Conservation (phyloP, 2,888 invertebrate species). For the Busseola fusca region DNA sequence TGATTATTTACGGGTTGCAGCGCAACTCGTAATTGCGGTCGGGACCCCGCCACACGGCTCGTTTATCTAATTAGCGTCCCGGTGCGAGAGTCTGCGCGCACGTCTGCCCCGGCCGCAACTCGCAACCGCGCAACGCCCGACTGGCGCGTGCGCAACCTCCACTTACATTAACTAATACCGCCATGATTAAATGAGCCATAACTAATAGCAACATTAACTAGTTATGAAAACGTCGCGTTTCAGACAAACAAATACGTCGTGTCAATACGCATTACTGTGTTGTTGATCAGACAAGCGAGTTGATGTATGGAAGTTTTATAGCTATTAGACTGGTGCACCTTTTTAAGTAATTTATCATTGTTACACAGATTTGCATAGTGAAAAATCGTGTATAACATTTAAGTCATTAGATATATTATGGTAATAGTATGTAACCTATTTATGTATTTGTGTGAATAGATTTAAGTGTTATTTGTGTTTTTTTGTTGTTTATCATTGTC, state of each 20-base stretch:
- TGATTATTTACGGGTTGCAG: conserved; percentile 85
- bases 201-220: conserved; percentile 49
- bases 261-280: conserved; percentile 27
- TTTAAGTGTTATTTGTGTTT: no score
- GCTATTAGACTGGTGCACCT: conserved; percentile 5
- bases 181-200: conserved; percentile 59
- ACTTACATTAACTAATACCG: conserved; percentile 51
- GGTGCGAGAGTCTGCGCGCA: conserved; percentile 71
- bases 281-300: conserved; percentile 12
- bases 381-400: not conserved
- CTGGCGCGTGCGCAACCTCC: conserved; percentile 57
- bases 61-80: conserved; percentile 87
- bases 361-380: not conserved
- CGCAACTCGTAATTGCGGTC: conserved; percentile 86
- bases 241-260: conserved; percentile 42
- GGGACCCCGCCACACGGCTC: conserved; percentile 86
- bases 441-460: no score
- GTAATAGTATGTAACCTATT: no score
- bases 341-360: conserved; percentile 14
- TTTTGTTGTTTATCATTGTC: no score
- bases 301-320: conserved; percentile 11
- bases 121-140: conserved; percentile 50
- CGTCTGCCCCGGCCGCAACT: conserved; percentile 66
- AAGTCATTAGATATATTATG: no score
- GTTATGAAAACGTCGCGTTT: conserved; percentile 46